phyloP scores from a whole-genome alignment of 2,888 invertebrate species.

The Aphodius granarius region DNA sequence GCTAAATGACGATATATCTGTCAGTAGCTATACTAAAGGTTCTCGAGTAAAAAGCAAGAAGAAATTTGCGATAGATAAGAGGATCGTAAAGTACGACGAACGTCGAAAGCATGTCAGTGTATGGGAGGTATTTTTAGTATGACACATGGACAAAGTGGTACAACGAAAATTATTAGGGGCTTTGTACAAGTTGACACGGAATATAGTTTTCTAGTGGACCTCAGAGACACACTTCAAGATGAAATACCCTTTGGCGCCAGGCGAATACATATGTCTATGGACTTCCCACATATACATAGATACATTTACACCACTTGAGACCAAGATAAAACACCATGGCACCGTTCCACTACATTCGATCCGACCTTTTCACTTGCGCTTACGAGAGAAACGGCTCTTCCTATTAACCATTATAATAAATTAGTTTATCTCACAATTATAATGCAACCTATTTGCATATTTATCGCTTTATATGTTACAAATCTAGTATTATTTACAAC shows the following conservation, averaged over 20 bases:
- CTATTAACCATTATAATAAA: no score
- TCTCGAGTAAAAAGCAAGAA: not conserved
- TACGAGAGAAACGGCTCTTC: no score
- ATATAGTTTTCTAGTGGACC: conserved; percentile 28
- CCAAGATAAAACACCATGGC: conserved; percentile 26
- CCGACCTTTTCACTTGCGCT: not conserved
- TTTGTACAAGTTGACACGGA: conserved; percentile 23
- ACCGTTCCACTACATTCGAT: not conserved
- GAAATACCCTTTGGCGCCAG: conserved; percentile 44
- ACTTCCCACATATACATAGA: conserved; percentile 45
- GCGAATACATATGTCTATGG: conserved; percentile 41
- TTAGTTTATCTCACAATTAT: no score
- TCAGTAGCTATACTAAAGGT: not conserved
- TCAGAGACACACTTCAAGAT: no score
- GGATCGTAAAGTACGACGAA: not conserved
- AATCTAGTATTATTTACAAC: no score
- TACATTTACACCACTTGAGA: conserved; percentile 44
- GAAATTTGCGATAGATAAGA: not conserved
- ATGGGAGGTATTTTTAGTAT: conserved; percentile 26
- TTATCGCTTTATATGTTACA: no score
- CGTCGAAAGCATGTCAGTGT: not conserved
- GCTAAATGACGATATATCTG: not conserved
- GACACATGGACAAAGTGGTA: conserved; percentile 16
- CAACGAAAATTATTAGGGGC: conserved; percentile 24
- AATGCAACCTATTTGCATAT: no score